Evolutionary conservation across 2,888 invertebrate genomes (phyloP).

Genomic region (Kryphioiulus occultus): DNA sequence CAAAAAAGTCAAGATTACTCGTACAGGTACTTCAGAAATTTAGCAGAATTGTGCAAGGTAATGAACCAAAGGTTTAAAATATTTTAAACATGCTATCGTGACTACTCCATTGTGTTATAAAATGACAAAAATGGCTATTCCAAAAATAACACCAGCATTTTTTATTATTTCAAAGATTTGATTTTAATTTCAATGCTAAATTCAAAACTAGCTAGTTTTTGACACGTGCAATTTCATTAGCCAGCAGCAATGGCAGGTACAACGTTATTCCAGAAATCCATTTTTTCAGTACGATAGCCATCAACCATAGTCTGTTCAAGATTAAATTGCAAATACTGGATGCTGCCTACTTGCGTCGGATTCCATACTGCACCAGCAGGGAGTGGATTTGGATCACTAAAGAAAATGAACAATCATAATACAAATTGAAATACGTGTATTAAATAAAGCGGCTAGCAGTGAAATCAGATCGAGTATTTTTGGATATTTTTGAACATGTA

Average conservation of each 20-base stretch:
- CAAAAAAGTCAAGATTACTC: too few species aligned
- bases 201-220: too few species aligned
- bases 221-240: conserved; percentile 61
- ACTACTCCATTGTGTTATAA: background rate
- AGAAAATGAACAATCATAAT: too few species aligned
- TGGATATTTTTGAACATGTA: too few species aligned
- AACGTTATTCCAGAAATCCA: conserved; percentile 58
- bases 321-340: conserved; percentile 29
- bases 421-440: too few species aligned
- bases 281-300: conserved; percentile 57
- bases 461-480: too few species aligned
- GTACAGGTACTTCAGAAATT: too few species aligned
- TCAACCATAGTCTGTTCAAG: background rate
- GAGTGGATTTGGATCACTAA: conserved; percentile 13
- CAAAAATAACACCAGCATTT: background rate
- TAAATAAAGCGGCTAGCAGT: background rate
- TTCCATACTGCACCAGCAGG: background rate
- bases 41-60: too few species aligned
- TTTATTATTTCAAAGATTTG: background rate
- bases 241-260: conserved; percentile 71
- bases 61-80: too few species aligned
- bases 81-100: too few species aligned
- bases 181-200: too few species aligned
- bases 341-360: background rate
- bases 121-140: background rate